phyloP scores from a whole-genome alignment of 2,113 vertebrate species.

The Peromyscus leucopus region DNA sequence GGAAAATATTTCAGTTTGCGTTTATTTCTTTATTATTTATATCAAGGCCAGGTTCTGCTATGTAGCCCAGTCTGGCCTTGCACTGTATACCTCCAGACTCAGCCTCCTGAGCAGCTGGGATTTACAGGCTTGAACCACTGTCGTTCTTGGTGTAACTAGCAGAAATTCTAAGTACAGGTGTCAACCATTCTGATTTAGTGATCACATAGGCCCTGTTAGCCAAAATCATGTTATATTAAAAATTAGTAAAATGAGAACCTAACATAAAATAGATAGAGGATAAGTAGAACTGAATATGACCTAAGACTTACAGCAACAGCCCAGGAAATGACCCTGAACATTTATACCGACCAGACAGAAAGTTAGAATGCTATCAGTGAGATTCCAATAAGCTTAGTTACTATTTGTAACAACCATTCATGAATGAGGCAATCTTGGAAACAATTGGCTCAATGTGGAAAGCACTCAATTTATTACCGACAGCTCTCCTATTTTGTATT shows the following conservation, averaged over 20 bases:
- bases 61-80: not conserved
- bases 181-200: conserved; percentile 25
- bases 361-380: fast-evolving
- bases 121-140: not conserved
- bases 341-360: not conserved
- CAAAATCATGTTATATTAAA: conserved; percentile 26
- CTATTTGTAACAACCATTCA: not conserved
- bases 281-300: not conserved
- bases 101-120: not conserved
- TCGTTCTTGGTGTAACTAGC: not conserved
- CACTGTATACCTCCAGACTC: not conserved
- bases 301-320: not conserved
- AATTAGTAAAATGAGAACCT: not conserved
- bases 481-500: not conserved
- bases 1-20: conserved; percentile 1
- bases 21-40: not conserved
- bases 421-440: not conserved
- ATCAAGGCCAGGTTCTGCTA: not conserved
- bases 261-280: not conserved
- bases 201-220: not conserved
- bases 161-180: conserved; percentile 32
- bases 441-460: not conserved
- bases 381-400: not conserved
- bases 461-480: not conserved
- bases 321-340: not conserved